Base-by-base conservation (phyloP, 2,888 invertebrate genomes). In the Epistrophella euchroma region DNA sequence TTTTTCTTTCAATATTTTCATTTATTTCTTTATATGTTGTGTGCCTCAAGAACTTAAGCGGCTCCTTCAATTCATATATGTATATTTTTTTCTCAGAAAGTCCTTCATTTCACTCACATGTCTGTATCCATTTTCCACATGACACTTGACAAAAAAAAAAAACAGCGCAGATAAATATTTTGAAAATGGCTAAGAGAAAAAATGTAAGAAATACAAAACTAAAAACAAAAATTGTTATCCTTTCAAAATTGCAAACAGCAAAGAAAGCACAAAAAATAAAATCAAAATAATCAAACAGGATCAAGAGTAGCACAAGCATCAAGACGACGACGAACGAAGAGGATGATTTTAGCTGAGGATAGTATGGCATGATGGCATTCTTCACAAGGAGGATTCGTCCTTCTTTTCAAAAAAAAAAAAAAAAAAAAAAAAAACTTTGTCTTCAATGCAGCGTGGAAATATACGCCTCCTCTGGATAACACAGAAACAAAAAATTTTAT, bases 201-300 rank as follows among this genome's bases (percentile, higher is more conserved):
- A 22, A 35, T n/a, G n/a, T 37, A 66, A 55, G 9, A n/a, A 40
- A 45, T 11, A 62, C 47, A 43, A 55, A 50, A 40, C 13, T 68
- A 5, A 5, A 43, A 43, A 19, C 45, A 47, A 58, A 70, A 71
- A 64, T 66, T 47, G 64, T 71, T 76, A 71, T 81, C 76, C 62
- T 71, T 76, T 56, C 55, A 66, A 78, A 72, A 72, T 56, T 78
- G 71, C 50, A 64, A 19, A 19, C 17, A 45, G 43, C 32, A 56
- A 52, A 13, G 50, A 22, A 50, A 50, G 19, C 9, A 50, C 2
- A 52, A 32, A 55, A 55, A 58, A 43, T 45, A 58, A 76, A 45
- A 64, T 72, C 64, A 50, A 73, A 66, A 82, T 77, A 68, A 77
- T 79, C 79, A 79, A 79, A 68, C 40, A 37, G 37, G 52, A 71